Evolutionary conservation across 2,888 invertebrate species (phyloP).

Genomic region (Dicyrtoma fusca): DNA sequence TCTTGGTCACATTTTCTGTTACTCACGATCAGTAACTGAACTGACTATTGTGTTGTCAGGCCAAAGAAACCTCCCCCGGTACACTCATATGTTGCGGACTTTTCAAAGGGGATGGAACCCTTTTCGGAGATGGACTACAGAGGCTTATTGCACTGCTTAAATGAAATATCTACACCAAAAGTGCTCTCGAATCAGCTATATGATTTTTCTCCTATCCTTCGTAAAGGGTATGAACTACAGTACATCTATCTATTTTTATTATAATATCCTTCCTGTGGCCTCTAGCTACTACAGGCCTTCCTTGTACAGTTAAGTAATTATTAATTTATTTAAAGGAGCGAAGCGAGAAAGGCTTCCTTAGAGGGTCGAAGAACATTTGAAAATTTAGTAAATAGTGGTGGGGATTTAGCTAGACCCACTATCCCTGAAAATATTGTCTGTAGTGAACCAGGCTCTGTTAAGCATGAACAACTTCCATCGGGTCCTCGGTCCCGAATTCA

Average conservation of each 20-base stretch:
- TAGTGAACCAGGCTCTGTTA: neutral
- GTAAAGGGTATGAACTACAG: conserved; percentile 12
- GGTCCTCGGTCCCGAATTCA: conserved; percentile 17
- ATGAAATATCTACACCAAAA: neutral
- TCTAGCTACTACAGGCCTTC: no score
- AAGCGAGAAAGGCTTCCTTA: conserved; percentile 12
- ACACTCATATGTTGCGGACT: no score
- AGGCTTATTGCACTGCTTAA: neutral
- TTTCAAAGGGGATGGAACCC: no score
- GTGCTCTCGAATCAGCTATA: neutral
- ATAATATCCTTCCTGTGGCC: neutral
- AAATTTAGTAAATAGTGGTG: neutral
- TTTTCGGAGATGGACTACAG: neutral
- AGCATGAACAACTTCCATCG: neutral
- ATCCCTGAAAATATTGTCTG: neutral
- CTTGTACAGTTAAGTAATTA: no score
- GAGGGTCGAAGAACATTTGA: conserved; percentile 1
- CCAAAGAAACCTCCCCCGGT: no score
- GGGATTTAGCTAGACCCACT: neutral
- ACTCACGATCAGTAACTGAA: no score
- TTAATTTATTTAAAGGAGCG: conserved; percentile 5
- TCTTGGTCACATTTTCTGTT: no score
- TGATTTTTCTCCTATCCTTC: neutral
- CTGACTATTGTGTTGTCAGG: no score
- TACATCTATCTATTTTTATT: neutral